Evolutionary conservation across 2,888 invertebrate genomes (phyloP).

Genomic region (Cheilosia urbana): DNA sequence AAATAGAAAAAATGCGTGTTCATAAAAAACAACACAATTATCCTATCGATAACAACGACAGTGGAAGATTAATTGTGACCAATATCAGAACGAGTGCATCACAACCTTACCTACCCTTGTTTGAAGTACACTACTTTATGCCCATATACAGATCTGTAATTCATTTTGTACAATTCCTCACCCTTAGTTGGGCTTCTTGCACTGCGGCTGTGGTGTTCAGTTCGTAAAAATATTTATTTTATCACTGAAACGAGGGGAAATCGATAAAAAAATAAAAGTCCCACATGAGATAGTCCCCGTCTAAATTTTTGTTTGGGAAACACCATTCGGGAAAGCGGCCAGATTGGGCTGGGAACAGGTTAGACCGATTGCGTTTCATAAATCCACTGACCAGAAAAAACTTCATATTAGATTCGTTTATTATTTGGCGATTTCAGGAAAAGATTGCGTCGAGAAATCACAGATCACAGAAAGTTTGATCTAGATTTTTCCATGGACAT

Average conservation of each 20-base stretch:
- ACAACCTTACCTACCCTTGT: conserved; percentile 63
- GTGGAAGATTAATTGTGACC: conserved; percentile 43
- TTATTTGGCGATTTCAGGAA: too few relatives aligned
- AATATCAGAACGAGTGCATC: conserved; percentile 62
- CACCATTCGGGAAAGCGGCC: not conserved
- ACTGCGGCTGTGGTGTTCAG: conserved; percentile 36
- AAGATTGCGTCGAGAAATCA: too few relatives aligned
- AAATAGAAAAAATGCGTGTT: conserved; percentile 40
- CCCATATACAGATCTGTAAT: conserved; percentile 44
- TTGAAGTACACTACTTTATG: conserved; percentile 32
- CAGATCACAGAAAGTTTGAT: too few relatives aligned
- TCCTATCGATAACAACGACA: conserved; percentile 48
- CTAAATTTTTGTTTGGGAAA: not conserved
- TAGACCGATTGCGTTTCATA: too few relatives aligned
- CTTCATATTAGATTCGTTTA: too few relatives aligned
- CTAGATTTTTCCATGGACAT: too few relatives aligned
- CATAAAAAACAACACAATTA: conserved; percentile 12
- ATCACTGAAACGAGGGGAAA: conserved; percentile 31
- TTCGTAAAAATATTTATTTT: conserved; percentile 65
- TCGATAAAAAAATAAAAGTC: conserved; percentile 53
- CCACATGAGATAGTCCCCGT: not conserved
- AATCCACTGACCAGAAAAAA: too few relatives aligned
- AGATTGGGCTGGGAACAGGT: not conserved
- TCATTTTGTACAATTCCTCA: conserved; percentile 59
- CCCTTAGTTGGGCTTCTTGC: conserved; percentile 64